A percentile compares a stretch with the other conserved stretches of the same genome.
Conservation (phyloP, 1,140 invertebrate species). For the Parapsyche elsis region DNA sequence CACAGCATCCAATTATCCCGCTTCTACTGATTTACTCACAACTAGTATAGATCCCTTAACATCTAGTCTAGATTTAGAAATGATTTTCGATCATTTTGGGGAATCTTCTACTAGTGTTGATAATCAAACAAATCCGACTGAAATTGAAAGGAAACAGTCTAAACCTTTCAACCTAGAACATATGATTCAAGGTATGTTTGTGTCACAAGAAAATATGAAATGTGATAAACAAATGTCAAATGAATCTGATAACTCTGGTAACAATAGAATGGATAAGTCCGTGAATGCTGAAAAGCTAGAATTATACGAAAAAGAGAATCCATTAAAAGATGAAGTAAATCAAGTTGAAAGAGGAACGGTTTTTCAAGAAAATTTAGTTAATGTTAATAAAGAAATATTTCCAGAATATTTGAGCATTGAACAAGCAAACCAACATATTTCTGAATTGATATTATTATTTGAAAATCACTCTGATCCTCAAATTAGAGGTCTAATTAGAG, state of each 20-base stretch:
- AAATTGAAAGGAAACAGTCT: slow-evolving; percentile 29
- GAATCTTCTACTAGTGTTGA: slow-evolving; percentile 63
- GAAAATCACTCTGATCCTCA: slow-evolving; percentile 84
- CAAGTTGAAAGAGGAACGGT: not conserved
- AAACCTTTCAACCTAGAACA: slow-evolving; percentile 28
- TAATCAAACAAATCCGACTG: slow-evolving; percentile 42
- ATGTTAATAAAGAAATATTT: not conserved
- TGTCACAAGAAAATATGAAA: slow-evolving; percentile 39
- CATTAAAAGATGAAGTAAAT: not conserved
- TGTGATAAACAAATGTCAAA: slow-evolving; percentile 52
- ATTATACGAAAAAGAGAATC: not conserved
- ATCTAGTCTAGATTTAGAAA: slow-evolving; percentile 66
- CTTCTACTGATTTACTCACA: slow-evolving; percentile 63
- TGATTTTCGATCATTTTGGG: slow-evolving; percentile 68
- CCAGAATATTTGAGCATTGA: slow-evolving; percentile 44
- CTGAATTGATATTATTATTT: slow-evolving; percentile 76
- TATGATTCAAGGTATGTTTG: slow-evolving; percentile 48
- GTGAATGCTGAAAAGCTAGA: not conserved
- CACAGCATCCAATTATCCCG: slow-evolving; percentile 63
- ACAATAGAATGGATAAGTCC: slow-evolving; percentile 4
- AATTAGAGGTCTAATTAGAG: slow-evolving; percentile 78
- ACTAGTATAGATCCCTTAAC: slow-evolving; percentile 64
- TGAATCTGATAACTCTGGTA: slow-evolving; percentile 45
- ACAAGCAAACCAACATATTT: slow-evolving; percentile 70
- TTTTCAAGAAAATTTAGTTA: not conserved